A percentile compares a stretch with the other conserved stretches of the same genome.
Evolutionary conservation across 2,888 invertebrate species (phyloP).

Genomic region (Parochlus steinenii): DNA sequence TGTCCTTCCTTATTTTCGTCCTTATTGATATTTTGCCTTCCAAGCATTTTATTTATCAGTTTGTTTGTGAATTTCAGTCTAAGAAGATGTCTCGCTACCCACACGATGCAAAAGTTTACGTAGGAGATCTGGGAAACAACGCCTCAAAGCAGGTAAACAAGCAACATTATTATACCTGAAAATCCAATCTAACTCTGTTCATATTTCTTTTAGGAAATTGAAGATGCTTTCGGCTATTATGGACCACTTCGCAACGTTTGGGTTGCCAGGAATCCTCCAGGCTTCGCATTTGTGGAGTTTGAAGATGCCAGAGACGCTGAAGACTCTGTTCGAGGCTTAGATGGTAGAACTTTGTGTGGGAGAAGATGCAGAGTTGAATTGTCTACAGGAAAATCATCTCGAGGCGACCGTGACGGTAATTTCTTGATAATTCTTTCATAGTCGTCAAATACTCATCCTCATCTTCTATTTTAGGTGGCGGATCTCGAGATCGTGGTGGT

Average conservation of each 20-base stretch:
- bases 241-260: slow-evolving; percentile 87
- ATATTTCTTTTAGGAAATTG: no score
- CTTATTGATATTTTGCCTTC: no score
- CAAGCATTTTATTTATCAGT: no score
- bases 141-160: slow-evolving; percentile 86
- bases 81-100: slow-evolving; percentile 56
- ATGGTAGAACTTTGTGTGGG: slow-evolving; percentile 75
- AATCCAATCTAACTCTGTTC: no score
- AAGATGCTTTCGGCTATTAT: slow-evolving; percentile 84
- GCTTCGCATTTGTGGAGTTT: slow-evolving; percentile 88
- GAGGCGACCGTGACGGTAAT: slow-evolving; percentile 33
- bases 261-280: slow-evolving; percentile 94
- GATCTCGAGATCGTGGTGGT: slow-evolving; percentile 16
- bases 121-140: slow-evolving; percentile 82
- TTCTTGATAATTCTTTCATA: no score
- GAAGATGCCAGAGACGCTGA: slow-evolving; percentile 87
- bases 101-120: slow-evolving; percentile 86
- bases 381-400: slow-evolving; percentile 65
- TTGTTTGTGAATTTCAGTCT: no score
- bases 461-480: no score
- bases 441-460: no score
- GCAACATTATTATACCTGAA: no score
- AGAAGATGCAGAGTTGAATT: slow-evolving; percentile 80
- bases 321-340: slow-evolving; percentile 63
- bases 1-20: no score